phyloP scores from a whole-genome alignment of 2,113 vertebrate genomes.

The Grus americana region DNA sequence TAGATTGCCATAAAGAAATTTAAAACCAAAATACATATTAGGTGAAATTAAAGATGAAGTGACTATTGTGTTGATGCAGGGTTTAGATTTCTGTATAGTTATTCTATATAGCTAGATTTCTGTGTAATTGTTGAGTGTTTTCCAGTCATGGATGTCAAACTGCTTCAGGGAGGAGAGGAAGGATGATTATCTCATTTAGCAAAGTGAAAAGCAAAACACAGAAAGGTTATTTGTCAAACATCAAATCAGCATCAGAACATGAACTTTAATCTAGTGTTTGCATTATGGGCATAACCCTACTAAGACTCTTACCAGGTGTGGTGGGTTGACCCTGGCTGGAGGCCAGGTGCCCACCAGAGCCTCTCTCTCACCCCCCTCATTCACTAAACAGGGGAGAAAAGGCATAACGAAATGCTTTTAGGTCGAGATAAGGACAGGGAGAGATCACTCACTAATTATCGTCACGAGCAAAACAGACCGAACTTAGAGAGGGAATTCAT shows the following conservation, averaged over 20 bases:
- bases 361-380: too few relatives aligned
- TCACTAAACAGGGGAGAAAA: too few relatives aligned
- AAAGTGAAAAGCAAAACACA: neutral
- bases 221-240: neutral
- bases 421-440: too few relatives aligned
- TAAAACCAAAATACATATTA: neutral
- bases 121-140: neutral
- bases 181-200: neutral
- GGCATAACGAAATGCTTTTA: too few relatives aligned
- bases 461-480: too few relatives aligned
- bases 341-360: too few relatives aligned
- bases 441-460: too few relatives aligned
- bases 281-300: neutral
- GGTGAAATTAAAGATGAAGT: neutral
- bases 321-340: too few relatives aligned
- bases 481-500: too few relatives aligned
- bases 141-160: neutral
- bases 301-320: neutral
- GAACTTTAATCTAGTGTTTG: neutral
- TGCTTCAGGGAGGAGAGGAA: neutral
- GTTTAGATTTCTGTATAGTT: neutral
- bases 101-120: neutral
- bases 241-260: neutral
- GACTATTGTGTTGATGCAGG: neutral
- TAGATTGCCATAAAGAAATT: neutral